A percentile compares a stretch with the other conserved stretches of the same genome.
phyloP scores from a whole-genome alignment of 2,888 invertebrate species.

The Metellina segmentata region DNA sequence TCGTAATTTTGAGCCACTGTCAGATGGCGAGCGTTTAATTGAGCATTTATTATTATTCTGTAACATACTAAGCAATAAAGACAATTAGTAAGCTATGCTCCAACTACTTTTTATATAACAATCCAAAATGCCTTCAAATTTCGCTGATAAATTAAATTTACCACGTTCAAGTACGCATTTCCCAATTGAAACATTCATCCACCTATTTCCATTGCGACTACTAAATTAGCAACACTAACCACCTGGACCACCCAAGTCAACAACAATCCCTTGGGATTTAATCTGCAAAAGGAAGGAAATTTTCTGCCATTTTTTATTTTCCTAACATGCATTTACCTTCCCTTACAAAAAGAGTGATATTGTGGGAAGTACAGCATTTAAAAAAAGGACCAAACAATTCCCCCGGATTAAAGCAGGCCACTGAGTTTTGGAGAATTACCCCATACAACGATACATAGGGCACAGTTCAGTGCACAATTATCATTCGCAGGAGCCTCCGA shows the following conservation, averaged over 20 bases:
- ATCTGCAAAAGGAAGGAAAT: neutral
- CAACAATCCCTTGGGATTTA: neutral
- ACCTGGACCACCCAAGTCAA: slow-evolving; percentile 63
- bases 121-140: neutral
- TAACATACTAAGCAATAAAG: neutral
- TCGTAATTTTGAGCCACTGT: no score
- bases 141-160: no score
- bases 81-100: neutral
- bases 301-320: neutral
- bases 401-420: slow-evolving; percentile 8
- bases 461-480: slow-evolving; percentile 54
- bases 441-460: slow-evolving; percentile 27
- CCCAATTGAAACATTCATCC: neutral
- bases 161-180: no score
- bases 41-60: neutral
- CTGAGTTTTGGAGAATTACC: neutral
- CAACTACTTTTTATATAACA: neutral
- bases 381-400: neutral
- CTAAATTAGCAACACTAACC: slow-evolving; percentile 9
- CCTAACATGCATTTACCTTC: neutral
- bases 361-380: neutral
- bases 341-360: neutral
- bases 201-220: neutral
- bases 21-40: no score
- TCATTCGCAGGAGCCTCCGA: neutral